Evolutionary conservation across 2,888 invertebrate genomes (phyloP), one percentile per base, ranked within the genome.

Genomic region (Lysandra coridon): DNA sequence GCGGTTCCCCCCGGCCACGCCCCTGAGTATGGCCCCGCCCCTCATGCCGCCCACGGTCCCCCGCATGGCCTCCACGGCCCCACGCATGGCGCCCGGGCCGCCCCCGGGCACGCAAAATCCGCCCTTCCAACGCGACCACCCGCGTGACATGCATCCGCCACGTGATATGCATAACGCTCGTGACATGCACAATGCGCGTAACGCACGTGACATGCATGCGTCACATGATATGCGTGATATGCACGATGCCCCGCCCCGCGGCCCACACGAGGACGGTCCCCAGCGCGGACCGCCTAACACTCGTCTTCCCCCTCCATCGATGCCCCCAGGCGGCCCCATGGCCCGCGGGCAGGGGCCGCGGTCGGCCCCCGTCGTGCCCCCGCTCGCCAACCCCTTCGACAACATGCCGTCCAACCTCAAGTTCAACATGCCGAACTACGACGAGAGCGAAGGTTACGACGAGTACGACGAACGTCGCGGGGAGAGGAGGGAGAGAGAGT

Each of bases 371-470:
- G 74, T 85, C 0, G 77, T 89, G 1, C 87, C 86, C 0, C 90
- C 91, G 0, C 85, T 92, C 82, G 84, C 86, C 0, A 92, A 93
- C 76, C 86, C 85, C 23, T 94, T 94, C 83, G 93, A 94, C 10
- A 89, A 86, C 12, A 92, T 93, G 92, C 92, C 92, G 0, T 85
- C 90, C 0, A 85, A 79, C 0, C 81, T 90, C 6, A 89, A 91
- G 44, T 83, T 82, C 80, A 82, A 82, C 49, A 83, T 83, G 80
- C 78, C 80, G 3, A 81, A 83, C 17, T 79, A 64, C 64, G 69
- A 69, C 33, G 80, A 85, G 4, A 82, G 84, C 0, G 81, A 82
- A 0, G 87, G 86, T 0, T 85, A 88, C 0, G 88, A 90, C 30
- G 33, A 57, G 17, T 53, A 57, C 30, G 79, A 40, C 40, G 80